A percentile compares a stretch with the other conserved stretches of the same genome.
Evolutionary conservation across 2,113 vertebrate genomes (phyloP).

Genomic region (Cottus gobio): DNA sequence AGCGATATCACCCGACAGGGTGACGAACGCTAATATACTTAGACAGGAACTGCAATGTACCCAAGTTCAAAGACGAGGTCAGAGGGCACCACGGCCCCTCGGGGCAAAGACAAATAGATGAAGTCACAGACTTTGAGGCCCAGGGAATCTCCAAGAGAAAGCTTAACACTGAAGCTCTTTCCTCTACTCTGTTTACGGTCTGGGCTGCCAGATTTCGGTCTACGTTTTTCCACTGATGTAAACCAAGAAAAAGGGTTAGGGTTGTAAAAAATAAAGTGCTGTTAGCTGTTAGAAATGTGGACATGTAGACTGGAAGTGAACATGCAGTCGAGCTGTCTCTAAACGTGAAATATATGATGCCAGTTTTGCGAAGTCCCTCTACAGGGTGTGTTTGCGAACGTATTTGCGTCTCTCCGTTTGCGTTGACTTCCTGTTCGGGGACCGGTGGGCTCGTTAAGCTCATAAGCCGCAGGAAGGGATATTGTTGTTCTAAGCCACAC

Average conservation of each 20-base stretch:
- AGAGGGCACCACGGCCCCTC: conserved; percentile 35
- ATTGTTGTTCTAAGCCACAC: conserved; percentile 79
- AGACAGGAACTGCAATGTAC: conserved; percentile 50
- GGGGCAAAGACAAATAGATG: conserved; percentile 50
- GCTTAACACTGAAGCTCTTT: conserved; percentile 16
- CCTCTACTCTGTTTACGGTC: conserved; percentile 29
- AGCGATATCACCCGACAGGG: conserved; percentile 71
- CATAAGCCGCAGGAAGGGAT: conserved; percentile 77
- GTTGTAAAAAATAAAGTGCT: conserved; percentile 9
- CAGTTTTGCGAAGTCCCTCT: conserved; percentile 60
- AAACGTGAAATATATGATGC: conserved; percentile 18
- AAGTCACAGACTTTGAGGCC: conserved; percentile 31
- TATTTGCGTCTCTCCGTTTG: conserved; percentile 71
- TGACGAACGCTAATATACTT: conserved; percentile 63
- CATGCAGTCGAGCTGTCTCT: conserved; percentile 23
- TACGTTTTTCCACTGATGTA: conserved; percentile 51
- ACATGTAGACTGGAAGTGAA: conserved; percentile 22
- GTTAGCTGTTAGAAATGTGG: not conserved
- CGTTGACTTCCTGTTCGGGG: conserved; percentile 76
- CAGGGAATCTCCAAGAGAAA: conserved; percentile 14
- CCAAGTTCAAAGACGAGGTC: conserved; percentile 61
- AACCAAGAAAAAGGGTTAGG: conserved; percentile 11
- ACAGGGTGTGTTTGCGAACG: conserved; percentile 55
- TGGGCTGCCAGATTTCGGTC: conserved; percentile 22
- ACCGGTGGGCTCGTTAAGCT: conserved; percentile 71